Evolutionary conservation across 2,113 vertebrate genomes (phyloP).

Genomic region (Protobothrops flavoviridis): DNA sequence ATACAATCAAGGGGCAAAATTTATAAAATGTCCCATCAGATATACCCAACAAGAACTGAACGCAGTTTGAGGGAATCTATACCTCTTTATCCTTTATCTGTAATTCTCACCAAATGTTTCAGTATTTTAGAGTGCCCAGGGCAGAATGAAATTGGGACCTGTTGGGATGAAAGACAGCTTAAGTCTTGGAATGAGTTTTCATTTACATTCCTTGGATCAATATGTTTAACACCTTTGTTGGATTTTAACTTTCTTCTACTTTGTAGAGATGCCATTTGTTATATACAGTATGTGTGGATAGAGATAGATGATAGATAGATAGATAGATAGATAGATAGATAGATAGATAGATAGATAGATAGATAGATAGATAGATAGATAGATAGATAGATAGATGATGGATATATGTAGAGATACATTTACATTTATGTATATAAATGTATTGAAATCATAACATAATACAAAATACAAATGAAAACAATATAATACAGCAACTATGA

Average conservation of each 20-base stretch:
- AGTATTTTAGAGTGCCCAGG: neutral
- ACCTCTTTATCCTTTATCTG: neutral
- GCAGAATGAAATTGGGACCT: neutral
- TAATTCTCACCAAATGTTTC: neutral
- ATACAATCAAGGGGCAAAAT: neutral
- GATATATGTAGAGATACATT: too few species aligned
- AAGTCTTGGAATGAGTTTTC: neutral
- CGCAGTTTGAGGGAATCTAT: neutral
- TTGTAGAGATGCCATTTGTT: neutral
- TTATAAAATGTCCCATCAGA: neutral
- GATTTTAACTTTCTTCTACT: constrained; percentile 21
- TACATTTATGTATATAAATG: too few species aligned
- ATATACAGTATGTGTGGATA: neutral
- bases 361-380: too few species aligned
- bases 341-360: too few species aligned
- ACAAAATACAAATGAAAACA: neutral
- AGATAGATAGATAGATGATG: too few species aligned
- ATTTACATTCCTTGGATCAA: neutral
- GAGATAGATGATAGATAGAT: too few species aligned
- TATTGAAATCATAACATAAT: neutral
- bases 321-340: too few species aligned
- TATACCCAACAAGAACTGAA: neutral
- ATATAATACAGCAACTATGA: too few species aligned
- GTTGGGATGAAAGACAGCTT: constrained; percentile 1
- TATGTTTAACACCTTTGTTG: constrained; percentile 1